Conservation (phyloP, 2,888 invertebrate genomes). For the Drosophila leonis region DNA sequence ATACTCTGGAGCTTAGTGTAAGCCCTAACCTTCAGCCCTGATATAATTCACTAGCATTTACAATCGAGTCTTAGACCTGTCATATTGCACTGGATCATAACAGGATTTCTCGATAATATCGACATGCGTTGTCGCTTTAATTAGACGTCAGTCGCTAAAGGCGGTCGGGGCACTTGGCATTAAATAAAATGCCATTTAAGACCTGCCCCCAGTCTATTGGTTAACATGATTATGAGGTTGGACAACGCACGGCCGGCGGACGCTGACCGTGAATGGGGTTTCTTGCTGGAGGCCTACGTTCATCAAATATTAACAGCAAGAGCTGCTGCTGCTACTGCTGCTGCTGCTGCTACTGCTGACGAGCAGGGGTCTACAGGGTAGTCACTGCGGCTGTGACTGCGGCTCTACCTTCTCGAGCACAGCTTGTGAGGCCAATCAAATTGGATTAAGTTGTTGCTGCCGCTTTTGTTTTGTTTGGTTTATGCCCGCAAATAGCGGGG, state of each 20-base stretch:
- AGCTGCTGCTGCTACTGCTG: slow-evolving; percentile 2
- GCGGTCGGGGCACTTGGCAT: slow-evolving; percentile 53
- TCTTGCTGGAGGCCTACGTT: slow-evolving; percentile 7
- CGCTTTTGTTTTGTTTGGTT: slow-evolving; percentile 48
- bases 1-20: neutral
- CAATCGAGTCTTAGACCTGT: slow-evolving; percentile 13
- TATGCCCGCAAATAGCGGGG: slow-evolving; percentile 24
- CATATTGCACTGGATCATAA: slow-evolving; percentile 32
- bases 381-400: slow-evolving; percentile 1
- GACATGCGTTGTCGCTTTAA: slow-evolving; percentile 51
- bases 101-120: slow-evolving; percentile 36
- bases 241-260: neutral
- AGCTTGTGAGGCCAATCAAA: slow-evolving; percentile 64
- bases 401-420: slow-evolving; percentile 15
- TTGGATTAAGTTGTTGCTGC: slow-evolving; percentile 75
- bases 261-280: neutral
- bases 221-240: slow-evolving; percentile 51
- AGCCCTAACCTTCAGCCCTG: slow-evolving; percentile 2
- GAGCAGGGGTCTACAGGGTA: neutral
- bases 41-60: slow-evolving; percentile 43
- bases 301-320: slow-evolving; percentile 48
- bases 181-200: slow-evolving; percentile 75
- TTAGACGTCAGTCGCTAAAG: slow-evolving; percentile 26
- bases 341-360: neutral
- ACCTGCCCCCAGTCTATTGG: slow-evolving; percentile 37